phyloP scores from a whole-genome alignment of 2,888 invertebrate species.

The Teinopalpus imperialis region DNA sequence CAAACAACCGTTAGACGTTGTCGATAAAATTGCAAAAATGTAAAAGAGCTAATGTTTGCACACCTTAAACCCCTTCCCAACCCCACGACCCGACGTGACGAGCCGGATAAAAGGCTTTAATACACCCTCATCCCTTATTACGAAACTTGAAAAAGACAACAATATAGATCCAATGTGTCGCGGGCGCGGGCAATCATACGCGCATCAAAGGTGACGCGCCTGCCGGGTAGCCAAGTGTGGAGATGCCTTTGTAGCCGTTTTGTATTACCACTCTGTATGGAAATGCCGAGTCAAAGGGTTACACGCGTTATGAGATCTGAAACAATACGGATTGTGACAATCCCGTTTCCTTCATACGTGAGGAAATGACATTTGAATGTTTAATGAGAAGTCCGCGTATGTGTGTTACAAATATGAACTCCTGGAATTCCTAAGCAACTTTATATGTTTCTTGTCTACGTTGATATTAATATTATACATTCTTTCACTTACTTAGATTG shows the following conservation, averaged over 20 bases:
- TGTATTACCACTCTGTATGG: slow-evolving; percentile 53
- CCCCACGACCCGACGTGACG: slow-evolving; percentile 77
- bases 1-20: slow-evolving; percentile 73
- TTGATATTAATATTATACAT: neutral
- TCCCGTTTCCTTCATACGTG: slow-evolving; percentile 72
- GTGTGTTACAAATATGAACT: slow-evolving; percentile 48
- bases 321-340: slow-evolving; percentile 79
- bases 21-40: slow-evolving; percentile 81
- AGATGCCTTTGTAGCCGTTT: slow-evolving; percentile 69
- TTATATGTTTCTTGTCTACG: slow-evolving; percentile 14
- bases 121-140: slow-evolving; percentile 83
- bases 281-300: slow-evolving; percentile 72
- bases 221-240: slow-evolving; percentile 74
- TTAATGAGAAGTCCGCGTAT: slow-evolving; percentile 68
- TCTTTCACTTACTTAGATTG: too few species aligned
- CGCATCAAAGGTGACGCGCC: slow-evolving; percentile 77
- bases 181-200: slow-evolving; percentile 81
- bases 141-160: slow-evolving; percentile 83
- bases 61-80: slow-evolving; percentile 81
- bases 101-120: slow-evolving; percentile 83
- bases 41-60: slow-evolving; percentile 82
- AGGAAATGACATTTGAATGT: slow-evolving; percentile 75
- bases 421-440: slow-evolving; percentile 22
- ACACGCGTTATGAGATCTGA: slow-evolving; percentile 76
- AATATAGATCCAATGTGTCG: slow-evolving; percentile 82